Evolutionary conservation across 2,797 vertebrate genomes (phyloP).

Genomic region (Chiloscyllium punctatum): DNA sequence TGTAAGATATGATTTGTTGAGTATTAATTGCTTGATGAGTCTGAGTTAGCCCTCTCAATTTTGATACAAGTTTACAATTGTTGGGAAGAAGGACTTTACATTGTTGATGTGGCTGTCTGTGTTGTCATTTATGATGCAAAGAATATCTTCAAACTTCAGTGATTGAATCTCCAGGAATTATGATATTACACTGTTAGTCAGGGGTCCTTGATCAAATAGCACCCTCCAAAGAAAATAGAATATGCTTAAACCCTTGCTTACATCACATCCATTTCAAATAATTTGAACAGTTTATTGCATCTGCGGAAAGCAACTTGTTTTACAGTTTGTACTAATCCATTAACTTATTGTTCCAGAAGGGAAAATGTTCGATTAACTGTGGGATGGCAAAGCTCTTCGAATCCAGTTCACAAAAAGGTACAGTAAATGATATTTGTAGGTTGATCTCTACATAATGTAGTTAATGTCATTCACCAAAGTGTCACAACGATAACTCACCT

Average conservation of each 20-base stretch:
- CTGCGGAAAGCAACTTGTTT: background rate
- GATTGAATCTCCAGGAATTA: background rate
- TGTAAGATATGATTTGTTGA: no score
- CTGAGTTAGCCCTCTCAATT: no score
- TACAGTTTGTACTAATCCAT: background rate
- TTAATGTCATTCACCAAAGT: background rate
- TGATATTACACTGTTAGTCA: background rate
- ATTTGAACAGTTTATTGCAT: background rate
- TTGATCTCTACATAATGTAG: no score
- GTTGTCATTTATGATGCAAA: background rate
- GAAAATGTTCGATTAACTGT: slow-evolving; percentile 14
- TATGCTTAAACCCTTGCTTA: background rate
- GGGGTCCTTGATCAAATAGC: background rate
- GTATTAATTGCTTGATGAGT: no score
- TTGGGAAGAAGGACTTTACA: no score
- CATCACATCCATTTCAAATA: background rate
- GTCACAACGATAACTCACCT: background rate
- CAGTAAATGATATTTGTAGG: background rate
- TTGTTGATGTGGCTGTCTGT: no score
- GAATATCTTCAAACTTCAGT: background rate
- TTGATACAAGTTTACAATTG: no score
- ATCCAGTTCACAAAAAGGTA: slow-evolving; percentile 39
- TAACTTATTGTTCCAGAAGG: slow-evolving; percentile 30
- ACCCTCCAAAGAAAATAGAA: background rate
- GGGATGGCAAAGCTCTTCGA: slow-evolving; percentile 39